A percentile compares a stretch with the other conserved stretches of the same genome.
Evolutionary conservation across 2,888 invertebrate species (phyloP).

Genomic region (Minunthozetes semirufus): DNA sequence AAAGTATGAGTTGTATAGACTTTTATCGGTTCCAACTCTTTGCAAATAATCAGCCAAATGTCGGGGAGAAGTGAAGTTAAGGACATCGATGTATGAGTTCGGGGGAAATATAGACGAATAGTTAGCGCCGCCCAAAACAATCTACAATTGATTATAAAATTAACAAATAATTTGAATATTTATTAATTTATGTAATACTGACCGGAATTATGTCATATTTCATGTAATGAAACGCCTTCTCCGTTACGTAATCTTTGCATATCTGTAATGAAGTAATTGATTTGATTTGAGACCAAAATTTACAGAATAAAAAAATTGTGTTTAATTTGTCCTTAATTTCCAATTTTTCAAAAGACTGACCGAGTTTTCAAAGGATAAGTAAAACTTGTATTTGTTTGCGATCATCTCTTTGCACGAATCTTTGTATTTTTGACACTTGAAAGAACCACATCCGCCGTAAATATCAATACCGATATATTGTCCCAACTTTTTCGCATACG

Average conservation of each 20-base stretch:
- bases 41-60: neutral
- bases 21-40: neutral
- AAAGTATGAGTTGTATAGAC: neutral
- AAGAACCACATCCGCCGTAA: constrained; percentile 33
- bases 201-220: constrained; percentile 44
- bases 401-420: neutral
- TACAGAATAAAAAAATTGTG: too few species aligned
- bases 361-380: constrained; percentile 45
- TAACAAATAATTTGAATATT: neutral
- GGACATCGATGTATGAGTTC: constrained; percentile 47
- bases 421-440: neutral
- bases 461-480: constrained; percentile 31
- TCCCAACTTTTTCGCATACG: constrained; percentile 25
- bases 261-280: neutral
- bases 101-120: constrained; percentile 45
- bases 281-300: neutral
- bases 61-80: constrained; percentile 40
- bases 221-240: constrained; percentile 44
- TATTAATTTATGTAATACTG: constrained; percentile 14
- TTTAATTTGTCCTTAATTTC: too few species aligned
- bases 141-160: neutral
- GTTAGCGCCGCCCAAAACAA: constrained; percentile 45
- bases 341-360: neutral
- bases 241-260: constrained; percentile 45
- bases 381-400: constrained; percentile 43